These are phyloP conservation scores for Sinodicranocentrus sp. DNA, from an alignment of 2,888 invertebrate genomes.

Conservation along the genomic window DNA sequence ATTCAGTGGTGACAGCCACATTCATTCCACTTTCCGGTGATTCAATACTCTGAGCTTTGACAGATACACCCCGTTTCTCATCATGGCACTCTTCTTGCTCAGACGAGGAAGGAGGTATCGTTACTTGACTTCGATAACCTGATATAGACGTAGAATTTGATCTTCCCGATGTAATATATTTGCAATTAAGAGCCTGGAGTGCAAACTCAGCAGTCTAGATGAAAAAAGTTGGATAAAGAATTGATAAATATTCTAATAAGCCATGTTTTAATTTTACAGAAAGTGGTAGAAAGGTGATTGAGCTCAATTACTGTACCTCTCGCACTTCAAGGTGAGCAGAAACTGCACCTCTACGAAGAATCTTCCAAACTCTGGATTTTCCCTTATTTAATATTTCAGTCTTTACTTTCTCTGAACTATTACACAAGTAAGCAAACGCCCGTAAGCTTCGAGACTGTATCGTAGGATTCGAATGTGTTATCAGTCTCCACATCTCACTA, in stretches of 20 bases:
- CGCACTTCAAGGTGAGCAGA: constrained; percentile 43
- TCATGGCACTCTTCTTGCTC: no score
- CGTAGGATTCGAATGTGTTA: constrained; percentile 78
- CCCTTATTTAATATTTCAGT: constrained; percentile 61
- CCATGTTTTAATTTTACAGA: neutral
- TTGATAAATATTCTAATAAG: neutral
- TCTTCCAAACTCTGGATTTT: constrained; percentile 63
- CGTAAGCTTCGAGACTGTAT: constrained; percentile 82
- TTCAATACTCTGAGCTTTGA: no score
- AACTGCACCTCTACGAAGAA: constrained; percentile 57
- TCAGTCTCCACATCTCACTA: constrained; percentile 77
- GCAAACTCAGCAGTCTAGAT: neutral
- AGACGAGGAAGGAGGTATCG: no score
- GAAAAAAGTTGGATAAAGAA: no score
- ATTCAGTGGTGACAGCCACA: no score
- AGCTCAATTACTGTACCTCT: constrained; percentile 33
- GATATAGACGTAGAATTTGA: no score
- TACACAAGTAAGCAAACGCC: constrained; percentile 68
- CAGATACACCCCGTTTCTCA: no score
- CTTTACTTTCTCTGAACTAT: constrained; percentile 68
- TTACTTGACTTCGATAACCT: no score
- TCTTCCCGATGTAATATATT: no score
- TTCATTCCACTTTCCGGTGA: no score
- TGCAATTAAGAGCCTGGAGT: neutral
- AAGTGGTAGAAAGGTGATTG: neutral